Evolutionary conservation across 2,113 vertebrate species (phyloP), one percentile per base, ranked within the genome.

Genomic region (Ranitomeya variabilis): DNA sequence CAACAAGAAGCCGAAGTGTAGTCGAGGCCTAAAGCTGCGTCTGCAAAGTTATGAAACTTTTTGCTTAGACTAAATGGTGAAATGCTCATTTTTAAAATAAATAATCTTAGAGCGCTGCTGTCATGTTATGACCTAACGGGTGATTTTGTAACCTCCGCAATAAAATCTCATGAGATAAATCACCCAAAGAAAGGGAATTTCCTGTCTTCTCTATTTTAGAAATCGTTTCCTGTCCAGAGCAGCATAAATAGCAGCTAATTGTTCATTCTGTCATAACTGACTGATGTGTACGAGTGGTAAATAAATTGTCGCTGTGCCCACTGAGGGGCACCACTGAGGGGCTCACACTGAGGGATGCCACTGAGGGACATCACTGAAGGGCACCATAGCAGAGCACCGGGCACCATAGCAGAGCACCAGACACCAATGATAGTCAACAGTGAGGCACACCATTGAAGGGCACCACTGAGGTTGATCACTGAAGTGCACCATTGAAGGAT

Each of bases 151-250:
- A 73, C 69, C 69, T 73, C 14, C 26, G 31, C 26, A 74, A 10
- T 74, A 7, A 74, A 74, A 74, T 73, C 26, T 73, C 69, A 73
- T 31, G 69, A 73, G 69, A 74, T 7, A 45, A 74, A 18, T 74
- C 31, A 74, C 71, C 31, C 71, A 45, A 51, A 74, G 67, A 71
- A 71, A 15, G 71, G 71, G 71, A 71, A 37, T 74, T 74, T 74
- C 71, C 71, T 74, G 71, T 19, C 71, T 45, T 74, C 71, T 45
- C 31, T 74, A 71, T 74, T 74, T 45, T 19, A 74, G 71, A 37
- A 14, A 15, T 13, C 7, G 31, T 45, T 45, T 74, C 71, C 71
- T 74, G 71, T 51, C 31, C 37, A 9, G 37, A 9, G 31, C 7
- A 14, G 45, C 71, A 14, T 74, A 45, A 26, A 26, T 69, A 69